These are phyloP conservation scores for Tragulus kanchil DNA, from an alignment of 2,113 vertebrate species.

Conservation along the genomic window DNA sequence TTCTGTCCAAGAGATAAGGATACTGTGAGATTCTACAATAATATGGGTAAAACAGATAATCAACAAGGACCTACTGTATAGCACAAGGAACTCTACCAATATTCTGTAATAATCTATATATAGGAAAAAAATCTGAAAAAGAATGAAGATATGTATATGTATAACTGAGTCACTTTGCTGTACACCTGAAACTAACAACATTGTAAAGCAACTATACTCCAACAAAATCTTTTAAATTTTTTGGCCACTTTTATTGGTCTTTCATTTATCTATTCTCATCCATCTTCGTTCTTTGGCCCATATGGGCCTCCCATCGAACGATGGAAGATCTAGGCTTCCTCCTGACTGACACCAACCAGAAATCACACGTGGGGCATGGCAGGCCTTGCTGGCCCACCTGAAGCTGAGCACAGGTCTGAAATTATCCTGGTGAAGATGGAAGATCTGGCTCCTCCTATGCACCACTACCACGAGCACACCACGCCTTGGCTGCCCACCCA, in stretches of 20 bases:
- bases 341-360: not conserved
- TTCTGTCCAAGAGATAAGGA: not conserved
- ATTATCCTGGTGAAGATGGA: not conserved
- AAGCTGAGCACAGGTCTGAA: not conserved
- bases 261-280: too few relatives aligned
- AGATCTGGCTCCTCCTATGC: not conserved
- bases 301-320: too few relatives aligned
- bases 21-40: not conserved
- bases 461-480: rapidly evolving
- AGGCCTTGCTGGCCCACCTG: not conserved
- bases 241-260: too few relatives aligned
- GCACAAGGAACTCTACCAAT: not conserved
- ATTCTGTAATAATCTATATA: not conserved
- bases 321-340: too few relatives aligned
- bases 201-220: not conserved
- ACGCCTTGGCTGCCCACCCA: not conserved
- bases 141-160: not conserved
- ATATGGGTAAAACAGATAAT: not conserved
- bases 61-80: not conserved
- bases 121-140: not conserved
- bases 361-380: not conserved
- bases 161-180: not conserved
- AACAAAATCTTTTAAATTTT: not conserved
- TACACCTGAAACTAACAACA: not conserved
- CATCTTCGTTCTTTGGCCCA: too few relatives aligned